Conservation (phyloP, 53 echinoderm and acorn worm species). For the Antedon mediterranea region DNA sequence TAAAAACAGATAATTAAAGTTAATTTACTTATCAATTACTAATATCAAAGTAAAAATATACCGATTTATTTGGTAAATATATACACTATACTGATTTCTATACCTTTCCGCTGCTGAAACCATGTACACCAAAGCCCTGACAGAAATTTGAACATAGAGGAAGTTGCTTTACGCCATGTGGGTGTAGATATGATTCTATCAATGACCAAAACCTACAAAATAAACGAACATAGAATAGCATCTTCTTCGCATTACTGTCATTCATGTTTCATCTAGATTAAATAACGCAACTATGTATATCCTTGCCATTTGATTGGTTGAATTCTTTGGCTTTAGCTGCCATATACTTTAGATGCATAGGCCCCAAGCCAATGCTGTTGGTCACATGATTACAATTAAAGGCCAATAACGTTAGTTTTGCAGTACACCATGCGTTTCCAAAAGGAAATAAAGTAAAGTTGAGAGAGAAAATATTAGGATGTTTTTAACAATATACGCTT, state of each 20-base stretch:
- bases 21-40: neutral
- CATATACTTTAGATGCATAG: too few species aligned
- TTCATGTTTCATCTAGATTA: too few species aligned
- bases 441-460: too few species aligned
- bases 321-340: too few species aligned
- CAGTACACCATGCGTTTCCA: too few species aligned
- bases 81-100: slow-evolving; percentile 1
- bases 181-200: slow-evolving; percentile 35
- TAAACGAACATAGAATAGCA: too few species aligned
- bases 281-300: too few species aligned
- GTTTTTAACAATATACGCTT: neutral
- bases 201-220: slow-evolving; percentile 63
- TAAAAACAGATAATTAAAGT: neutral
- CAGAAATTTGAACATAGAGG: slow-evolving; percentile 86
- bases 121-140: slow-evolving; percentile 65
- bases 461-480: neutral
- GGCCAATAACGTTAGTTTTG: neutral
- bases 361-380: neutral
- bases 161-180: slow-evolving; percentile 50
- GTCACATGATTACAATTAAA: too few species aligned
- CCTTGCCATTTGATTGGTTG: too few species aligned
- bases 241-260: too few species aligned
- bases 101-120: slow-evolving; percentile 80
- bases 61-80: neutral
- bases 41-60: neutral